Evolutionary conservation across 2,888 invertebrate species (phyloP), one percentile per base, ranked within the genome.

Genomic region (Liopterus haemorrhoidalis): DNA sequence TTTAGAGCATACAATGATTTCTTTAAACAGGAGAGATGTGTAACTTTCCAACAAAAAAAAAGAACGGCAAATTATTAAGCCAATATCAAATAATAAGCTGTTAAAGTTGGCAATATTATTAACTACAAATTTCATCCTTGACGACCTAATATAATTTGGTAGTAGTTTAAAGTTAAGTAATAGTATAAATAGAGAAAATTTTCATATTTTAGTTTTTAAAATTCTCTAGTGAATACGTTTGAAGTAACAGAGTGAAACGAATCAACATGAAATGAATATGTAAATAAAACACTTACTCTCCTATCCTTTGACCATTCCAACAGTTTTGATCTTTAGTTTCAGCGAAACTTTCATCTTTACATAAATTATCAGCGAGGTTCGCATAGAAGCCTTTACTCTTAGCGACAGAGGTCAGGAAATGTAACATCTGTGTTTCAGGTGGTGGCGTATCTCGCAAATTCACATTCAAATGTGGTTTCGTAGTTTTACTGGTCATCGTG

Each of bases 331-430:
- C 78, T 25, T 75, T 73, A 20, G 75, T 73, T 35, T 76, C 77
- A 3, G 82, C 78, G 52, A 82, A 77, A 55, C 77, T 78, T 1
- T 79, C 77, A 54, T 87, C 83, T 53, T 81, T 79, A 68, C 89
- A 90, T 38, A 89, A 70, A 57, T 79, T 78, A 66, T 89, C 85
- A 3, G 91, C 85, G 27, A 93, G 74, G 56, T 81, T 79, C 21
- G 82, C 78, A 69, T 90, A 94, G 65, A 93, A 86, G 57, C 85
- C 85, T 66, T 84, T 84, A 47, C 85, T 87, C 59, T 76, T 75
- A 15, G 78, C 76, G 39, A 82, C 74, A 9, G 76, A 77, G 5
- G 78, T 76, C 6, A 82, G 70, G 59, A 82, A 82, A 55, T 77
- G 76, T 18, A 76, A 62, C 36, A 82, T 73, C 56, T 78, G 78